These are phyloP conservation scores for Adela reaumurella DNA, from an alignment of 2,888 invertebrate genomes.

Conservation along the genomic window DNA sequence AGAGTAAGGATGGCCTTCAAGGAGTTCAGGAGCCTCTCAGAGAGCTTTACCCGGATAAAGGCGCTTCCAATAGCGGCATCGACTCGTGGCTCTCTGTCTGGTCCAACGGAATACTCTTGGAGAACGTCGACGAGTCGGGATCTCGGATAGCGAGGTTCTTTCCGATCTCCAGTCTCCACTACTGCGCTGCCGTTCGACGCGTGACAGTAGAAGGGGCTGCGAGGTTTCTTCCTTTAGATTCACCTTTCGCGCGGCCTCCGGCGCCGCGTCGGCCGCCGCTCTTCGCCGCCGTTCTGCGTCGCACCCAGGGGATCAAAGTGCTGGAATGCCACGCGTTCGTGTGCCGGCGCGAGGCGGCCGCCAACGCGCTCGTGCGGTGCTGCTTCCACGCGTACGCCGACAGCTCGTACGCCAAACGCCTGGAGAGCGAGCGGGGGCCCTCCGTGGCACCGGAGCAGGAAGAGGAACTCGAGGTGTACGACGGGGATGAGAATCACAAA, in stretches of 20 bases:
- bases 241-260: slow-evolving; percentile 90
- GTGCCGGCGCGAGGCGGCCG: slow-evolving; percentile 93
- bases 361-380: slow-evolving; percentile 94
- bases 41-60: slow-evolving; percentile 93
- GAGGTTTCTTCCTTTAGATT: slow-evolving; percentile 91
- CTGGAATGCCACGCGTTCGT: slow-evolving; percentile 99
- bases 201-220: slow-evolving; percentile 75
- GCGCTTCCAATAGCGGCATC: slow-evolving; percentile 84
- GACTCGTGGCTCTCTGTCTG: slow-evolving; percentile 97
- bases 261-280: slow-evolving; percentile 93
- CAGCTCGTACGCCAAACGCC: slow-evolving; percentile 85
- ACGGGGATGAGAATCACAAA: slow-evolving; percentile 91
- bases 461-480: slow-evolving; percentile 80
- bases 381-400: slow-evolving; percentile 98
- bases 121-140: slow-evolving; percentile 94
- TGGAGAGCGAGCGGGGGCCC: slow-evolving; percentile 61
- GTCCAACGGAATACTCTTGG: slow-evolving; percentile 91
- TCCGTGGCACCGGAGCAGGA: slow-evolving; percentile 45
- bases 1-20: slow-evolving; percentile 96
- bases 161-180: slow-evolving; percentile 92
- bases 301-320: slow-evolving; percentile 96
- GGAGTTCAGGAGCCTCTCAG: slow-evolving; percentile 96
- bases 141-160: slow-evolving; percentile 94
- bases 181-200: slow-evolving; percentile 92
- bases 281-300: slow-evolving; percentile 92